These are phyloP conservation scores for Catharus minimus DNA, from an alignment of 2,113 vertebrate species.

Conservation along the genomic window DNA sequence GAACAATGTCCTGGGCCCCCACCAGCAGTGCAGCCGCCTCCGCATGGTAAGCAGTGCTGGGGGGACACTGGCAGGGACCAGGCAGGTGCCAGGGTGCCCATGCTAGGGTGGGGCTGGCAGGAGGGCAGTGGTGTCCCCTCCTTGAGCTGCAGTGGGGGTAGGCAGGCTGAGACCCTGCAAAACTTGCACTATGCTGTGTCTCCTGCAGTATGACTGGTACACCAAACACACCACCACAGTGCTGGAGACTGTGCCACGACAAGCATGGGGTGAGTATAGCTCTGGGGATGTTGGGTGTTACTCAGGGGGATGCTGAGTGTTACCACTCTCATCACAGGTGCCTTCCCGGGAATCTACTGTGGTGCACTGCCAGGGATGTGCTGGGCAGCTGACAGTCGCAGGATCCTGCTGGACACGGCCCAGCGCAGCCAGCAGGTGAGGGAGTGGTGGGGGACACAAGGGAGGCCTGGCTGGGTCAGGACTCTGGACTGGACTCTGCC, in stretches of 20 bases:
- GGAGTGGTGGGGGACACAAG: accelerated
- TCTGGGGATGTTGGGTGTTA: accelerated
- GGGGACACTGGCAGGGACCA: neutral
- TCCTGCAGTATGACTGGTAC: slow-evolving; percentile 40
- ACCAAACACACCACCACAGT: slow-evolving; percentile 14
- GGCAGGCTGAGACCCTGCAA: neutral
- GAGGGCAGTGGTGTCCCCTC: accelerated
- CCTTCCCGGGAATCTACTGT: slow-evolving; percentile 55
- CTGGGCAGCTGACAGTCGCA: slow-evolving; percentile 81
- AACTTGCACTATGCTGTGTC: accelerated
- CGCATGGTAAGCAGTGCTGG: neutral
- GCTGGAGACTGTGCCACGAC: slow-evolving; percentile 1
- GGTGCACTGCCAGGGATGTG: slow-evolving; percentile 57
- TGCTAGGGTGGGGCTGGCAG: neutral
- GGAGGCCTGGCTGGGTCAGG: accelerated
- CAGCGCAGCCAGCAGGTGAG: slow-evolving; percentile 61
- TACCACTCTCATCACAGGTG: neutral
- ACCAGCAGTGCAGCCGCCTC: slow-evolving; percentile 56
- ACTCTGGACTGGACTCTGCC: neutral
- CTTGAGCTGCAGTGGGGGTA: neutral
- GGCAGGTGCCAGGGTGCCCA: accelerated
- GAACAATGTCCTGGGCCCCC: neutral
- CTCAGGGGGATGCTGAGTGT: neutral
- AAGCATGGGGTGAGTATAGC: slow-evolving; percentile 13
- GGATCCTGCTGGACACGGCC: slow-evolving; percentile 66